A percentile compares a stretch with the other conserved stretches of the same genome.
Evolutionary conservation across 2,888 invertebrate genomes (phyloP).

Genomic region (Polymixis flavicincta): DNA sequence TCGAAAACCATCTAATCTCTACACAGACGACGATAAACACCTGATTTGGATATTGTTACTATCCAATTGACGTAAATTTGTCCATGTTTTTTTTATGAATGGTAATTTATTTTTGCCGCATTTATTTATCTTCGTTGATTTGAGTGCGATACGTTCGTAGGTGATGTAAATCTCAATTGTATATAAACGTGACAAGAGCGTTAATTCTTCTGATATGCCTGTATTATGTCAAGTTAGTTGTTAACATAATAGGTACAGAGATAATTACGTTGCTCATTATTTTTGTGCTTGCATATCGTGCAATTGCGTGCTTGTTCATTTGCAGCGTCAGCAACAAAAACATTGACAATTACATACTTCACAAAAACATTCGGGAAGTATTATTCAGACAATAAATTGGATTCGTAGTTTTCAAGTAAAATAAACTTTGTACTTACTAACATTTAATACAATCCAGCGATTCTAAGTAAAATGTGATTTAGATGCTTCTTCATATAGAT

Average conservation of each 20-base stretch:
- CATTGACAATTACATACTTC: background rate
- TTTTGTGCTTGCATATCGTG: conserved; percentile 41
- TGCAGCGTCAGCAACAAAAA: conserved; percentile 21
- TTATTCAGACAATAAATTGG: background rate
- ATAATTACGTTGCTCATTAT: conserved; percentile 39
- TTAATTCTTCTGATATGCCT: conserved; percentile 40
- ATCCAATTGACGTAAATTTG: conserved; percentile 31
- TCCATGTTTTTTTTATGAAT: conserved; percentile 68
- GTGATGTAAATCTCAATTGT: conserved; percentile 66
- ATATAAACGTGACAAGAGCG: conserved; percentile 58
- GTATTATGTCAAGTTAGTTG: conserved; percentile 20
- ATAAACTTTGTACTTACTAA: conserved; percentile 6
- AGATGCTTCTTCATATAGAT: background rate
- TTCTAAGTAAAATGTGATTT: background rate
- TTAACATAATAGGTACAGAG: conserved; percentile 14
- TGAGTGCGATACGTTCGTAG: conserved; percentile 49
- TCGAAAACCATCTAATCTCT: conserved; percentile 49
- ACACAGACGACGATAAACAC: conserved; percentile 37
- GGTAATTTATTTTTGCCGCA: conserved; percentile 66
- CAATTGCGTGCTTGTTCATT: conserved; percentile 39
- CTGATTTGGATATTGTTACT: conserved; percentile 27
- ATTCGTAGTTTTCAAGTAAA: background rate
- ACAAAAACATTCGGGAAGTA: conserved; percentile 12
- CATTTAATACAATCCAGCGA: background rate
- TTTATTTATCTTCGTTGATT: conserved; percentile 61